A percentile compares a stretch with the other conserved stretches of the same genome.
phyloP scores from a whole-genome alignment of 35 echinoderm and acorn worm genomes.

The Strongylocentrotus purpuratus region DNA sequence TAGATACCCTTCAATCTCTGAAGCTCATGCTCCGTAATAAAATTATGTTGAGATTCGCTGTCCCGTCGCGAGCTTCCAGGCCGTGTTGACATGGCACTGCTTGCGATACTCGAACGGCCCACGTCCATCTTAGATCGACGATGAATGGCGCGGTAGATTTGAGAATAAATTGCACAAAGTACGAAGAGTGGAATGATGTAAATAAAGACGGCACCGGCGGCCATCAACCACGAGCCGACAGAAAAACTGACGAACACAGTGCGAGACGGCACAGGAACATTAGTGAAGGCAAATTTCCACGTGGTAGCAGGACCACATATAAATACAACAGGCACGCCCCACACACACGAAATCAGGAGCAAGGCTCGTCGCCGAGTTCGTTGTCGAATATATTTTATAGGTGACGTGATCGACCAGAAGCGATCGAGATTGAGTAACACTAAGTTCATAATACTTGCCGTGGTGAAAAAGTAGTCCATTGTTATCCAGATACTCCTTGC shows the following conservation, averaged over 20 bases:
- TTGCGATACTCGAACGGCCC: slow-evolving; percentile 76
- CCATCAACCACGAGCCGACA: slow-evolving; percentile 80
- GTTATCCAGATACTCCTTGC: slow-evolving; percentile 69
- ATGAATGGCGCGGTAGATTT: slow-evolving; percentile 87
- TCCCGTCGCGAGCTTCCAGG: slow-evolving; percentile 58
- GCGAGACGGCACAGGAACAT: slow-evolving; percentile 60
- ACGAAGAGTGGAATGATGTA: slow-evolving; percentile 90
- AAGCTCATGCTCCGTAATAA: slow-evolving; percentile 79
- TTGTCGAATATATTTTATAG: slow-evolving; percentile 82
- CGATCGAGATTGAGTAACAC: slow-evolving; percentile 80
- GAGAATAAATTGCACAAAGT: slow-evolving; percentile 92
- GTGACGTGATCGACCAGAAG: slow-evolving; percentile 89
- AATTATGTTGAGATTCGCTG: slow-evolving; percentile 66
- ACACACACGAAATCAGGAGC: slow-evolving; percentile 63
- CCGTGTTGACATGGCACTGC: slow-evolving; percentile 69
- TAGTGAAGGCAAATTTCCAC: slow-evolving; percentile 75
- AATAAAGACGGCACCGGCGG: slow-evolving; percentile 66
- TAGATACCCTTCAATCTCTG: slow-evolving; percentile 70
- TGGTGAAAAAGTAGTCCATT: slow-evolving; percentile 72
- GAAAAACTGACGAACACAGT: slow-evolving; percentile 71
- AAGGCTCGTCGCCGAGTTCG: slow-evolving; percentile 69
- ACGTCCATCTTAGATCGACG: slow-evolving; percentile 78
- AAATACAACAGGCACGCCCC: slow-evolving; percentile 75
- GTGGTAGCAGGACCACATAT: slow-evolving; percentile 67
- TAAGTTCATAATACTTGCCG: slow-evolving; percentile 77